Conservation (phyloP, 1,140 invertebrate species). For the Argopecten irradians region DNA sequence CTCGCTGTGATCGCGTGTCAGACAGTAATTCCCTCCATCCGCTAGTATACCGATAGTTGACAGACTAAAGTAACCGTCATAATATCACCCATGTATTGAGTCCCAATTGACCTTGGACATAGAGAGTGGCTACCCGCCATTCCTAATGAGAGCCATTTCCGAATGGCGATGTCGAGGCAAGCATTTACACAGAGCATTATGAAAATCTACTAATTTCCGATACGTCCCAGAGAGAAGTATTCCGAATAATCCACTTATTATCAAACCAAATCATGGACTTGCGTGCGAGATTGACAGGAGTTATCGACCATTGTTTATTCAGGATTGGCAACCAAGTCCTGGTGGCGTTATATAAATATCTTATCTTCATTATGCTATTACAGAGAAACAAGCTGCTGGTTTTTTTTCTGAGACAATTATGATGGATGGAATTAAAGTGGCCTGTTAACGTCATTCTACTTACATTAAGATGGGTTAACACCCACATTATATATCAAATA, state of each 20-base stretch:
- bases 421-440: no score
- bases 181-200: neutral
- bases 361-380: neutral
- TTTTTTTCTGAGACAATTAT: no score
- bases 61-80: neutral
- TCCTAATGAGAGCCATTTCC: neutral
- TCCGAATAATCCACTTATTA: neutral
- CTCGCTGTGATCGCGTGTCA: neutral
- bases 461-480: no score
- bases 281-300: neutral
- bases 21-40: neutral
- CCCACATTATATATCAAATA: no score
- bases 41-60: neutral
- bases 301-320: no score
- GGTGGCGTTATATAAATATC: neutral
- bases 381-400: no score
- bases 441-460: no score
- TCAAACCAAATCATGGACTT: neutral
- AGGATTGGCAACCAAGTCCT: neutral
- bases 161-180: neutral
- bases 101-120: neutral
- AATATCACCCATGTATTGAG: neutral
- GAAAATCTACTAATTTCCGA: slow-evolving; percentile 4
- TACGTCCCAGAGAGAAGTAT: neutral
- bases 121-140: neutral